Conservation (phyloP, 2,113 vertebrate genomes). For the Ellobius talpinus region DNA sequence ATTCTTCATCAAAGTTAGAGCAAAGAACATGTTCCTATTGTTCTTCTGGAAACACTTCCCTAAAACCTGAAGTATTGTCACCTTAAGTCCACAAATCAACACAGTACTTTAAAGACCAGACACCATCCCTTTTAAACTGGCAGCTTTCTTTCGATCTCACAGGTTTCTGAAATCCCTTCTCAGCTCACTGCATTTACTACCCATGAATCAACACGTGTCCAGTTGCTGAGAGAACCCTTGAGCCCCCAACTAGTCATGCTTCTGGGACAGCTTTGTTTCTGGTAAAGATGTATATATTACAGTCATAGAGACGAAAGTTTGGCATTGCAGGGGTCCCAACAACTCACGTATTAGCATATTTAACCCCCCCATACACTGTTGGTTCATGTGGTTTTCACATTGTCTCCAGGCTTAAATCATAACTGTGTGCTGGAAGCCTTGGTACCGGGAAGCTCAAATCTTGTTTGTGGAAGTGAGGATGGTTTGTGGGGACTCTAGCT, state of each 20-base stretch:
- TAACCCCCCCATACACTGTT: neutral
- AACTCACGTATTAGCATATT: neutral
- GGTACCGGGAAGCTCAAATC: neutral
- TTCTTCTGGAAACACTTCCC: neutral
- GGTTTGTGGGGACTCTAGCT: neutral
- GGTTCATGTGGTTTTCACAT: accelerated
- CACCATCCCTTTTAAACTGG: neutral
- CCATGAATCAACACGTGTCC: neutral
- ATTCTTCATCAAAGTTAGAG: slow-evolving; percentile 13
- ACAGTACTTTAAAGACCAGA: neutral
- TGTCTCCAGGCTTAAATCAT: neutral
- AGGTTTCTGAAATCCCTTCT: neutral
- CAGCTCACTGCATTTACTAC: neutral
- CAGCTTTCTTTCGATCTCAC: neutral
- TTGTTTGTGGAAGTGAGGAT: neutral
- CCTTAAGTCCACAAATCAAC: neutral
- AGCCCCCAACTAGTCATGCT: neutral
- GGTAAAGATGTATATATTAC: neutral
- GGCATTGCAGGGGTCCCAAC: neutral
- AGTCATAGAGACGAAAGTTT: neutral
- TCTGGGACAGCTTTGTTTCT: neutral
- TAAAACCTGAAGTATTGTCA: neutral
- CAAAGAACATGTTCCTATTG: neutral
- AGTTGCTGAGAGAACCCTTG: neutral
- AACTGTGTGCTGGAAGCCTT: neutral